phyloP scores from a whole-genome alignment of 2,113 vertebrate genomes.

The Elaphurus davidianus region DNA sequence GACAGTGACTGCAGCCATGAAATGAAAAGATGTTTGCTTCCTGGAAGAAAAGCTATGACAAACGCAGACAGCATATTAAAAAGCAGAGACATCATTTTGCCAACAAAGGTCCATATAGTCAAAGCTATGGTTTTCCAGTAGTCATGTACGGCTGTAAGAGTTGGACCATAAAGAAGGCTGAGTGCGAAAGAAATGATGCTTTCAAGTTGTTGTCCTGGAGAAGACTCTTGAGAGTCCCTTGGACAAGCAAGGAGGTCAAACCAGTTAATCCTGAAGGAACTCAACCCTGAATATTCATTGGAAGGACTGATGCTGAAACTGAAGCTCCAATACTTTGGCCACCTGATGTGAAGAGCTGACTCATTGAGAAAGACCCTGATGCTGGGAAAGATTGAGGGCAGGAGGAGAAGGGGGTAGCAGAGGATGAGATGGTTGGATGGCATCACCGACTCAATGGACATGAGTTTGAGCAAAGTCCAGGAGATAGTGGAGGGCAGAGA shows the following conservation, averaged over 20 bases:
- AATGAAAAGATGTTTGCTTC: background rate
- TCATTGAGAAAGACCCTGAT: background rate
- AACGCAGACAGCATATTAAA: background rate
- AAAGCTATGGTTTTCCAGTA: background rate
- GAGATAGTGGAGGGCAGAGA: background rate
- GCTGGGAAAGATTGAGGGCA: background rate
- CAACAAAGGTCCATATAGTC: background rate
- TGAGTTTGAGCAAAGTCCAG: background rate
- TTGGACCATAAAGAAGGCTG: background rate
- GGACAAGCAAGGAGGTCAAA: background rate
- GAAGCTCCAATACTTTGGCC: background rate
- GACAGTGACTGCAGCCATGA: background rate
- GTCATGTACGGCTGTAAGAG: background rate
- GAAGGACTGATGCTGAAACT: background rate
- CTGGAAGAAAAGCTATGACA: background rate
- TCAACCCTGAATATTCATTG: background rate
- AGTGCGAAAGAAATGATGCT: background rate
- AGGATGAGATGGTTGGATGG: background rate
- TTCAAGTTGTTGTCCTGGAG: background rate
- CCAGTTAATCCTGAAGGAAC: background rate
- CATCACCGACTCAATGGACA: background rate
- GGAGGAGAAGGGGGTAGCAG: background rate
- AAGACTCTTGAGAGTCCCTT: background rate
- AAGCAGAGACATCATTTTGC: background rate
- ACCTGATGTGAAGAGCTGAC: background rate